These are phyloP conservation scores for Acanthisitta chloris DNA, from an alignment of 2,113 vertebrate species.

Conservation along the genomic window DNA sequence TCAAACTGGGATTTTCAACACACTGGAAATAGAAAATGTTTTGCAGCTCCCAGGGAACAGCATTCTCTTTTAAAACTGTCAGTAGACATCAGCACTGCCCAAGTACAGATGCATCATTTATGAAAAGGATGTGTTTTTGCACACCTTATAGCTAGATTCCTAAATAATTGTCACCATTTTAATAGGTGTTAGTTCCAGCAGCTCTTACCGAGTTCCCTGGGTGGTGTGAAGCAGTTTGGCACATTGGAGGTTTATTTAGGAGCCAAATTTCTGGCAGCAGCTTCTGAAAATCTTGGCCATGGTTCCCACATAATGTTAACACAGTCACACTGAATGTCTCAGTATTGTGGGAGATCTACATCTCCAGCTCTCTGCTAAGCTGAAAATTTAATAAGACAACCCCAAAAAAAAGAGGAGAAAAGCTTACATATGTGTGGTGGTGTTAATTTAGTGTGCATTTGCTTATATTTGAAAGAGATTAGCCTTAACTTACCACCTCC, in stretches of 20 bases:
- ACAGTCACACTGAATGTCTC: background rate
- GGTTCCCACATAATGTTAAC: constrained; percentile 1
- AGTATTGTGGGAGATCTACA: constrained; percentile 7
- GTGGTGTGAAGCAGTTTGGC: background rate
- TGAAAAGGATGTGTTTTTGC: background rate
- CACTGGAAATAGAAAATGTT: background rate
- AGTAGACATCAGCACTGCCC: background rate
- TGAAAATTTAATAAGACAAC: constrained; percentile 41
- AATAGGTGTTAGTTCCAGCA: constrained; percentile 1
- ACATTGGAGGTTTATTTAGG: constrained; percentile 12
- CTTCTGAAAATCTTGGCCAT: constrained; percentile 32
- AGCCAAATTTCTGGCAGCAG: background rate
- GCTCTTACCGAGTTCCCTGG: background rate
- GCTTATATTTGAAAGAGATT: constrained; percentile 1
- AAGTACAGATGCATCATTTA: background rate
- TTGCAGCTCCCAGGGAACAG: background rate
- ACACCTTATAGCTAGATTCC: background rate
- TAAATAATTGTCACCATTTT: background rate
- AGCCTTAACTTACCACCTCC: background rate
- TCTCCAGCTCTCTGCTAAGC: background rate
- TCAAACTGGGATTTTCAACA: background rate
- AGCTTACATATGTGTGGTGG: background rate
- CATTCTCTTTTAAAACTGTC: background rate
- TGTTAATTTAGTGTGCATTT: background rate
- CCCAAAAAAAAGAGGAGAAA: background rate